Evolutionary conservation across 2,888 invertebrate genomes (phyloP).

Genomic region (Tetropium fuscum): DNA sequence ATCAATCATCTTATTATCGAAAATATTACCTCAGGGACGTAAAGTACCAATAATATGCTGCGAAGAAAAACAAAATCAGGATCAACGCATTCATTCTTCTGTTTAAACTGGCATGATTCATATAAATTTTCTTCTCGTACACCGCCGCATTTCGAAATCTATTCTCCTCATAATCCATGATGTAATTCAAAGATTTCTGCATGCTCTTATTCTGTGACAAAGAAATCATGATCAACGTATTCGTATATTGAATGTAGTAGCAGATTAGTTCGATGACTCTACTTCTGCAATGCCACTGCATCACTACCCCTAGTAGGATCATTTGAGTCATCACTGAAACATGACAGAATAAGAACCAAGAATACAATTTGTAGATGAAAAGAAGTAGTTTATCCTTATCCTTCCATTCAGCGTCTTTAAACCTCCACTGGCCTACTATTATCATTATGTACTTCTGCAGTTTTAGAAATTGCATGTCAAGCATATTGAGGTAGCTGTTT

Average conservation of each 20-base stretch:
- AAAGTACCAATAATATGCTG: neutral
- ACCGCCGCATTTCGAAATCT: neutral
- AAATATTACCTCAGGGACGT: neutral
- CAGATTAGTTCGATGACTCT: constrained; percentile 21
- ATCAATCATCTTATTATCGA: too few relatives aligned
- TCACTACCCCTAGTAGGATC: constrained; percentile 2
- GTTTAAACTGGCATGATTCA: constrained; percentile 21
- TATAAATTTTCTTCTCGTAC: constrained; percentile 21
- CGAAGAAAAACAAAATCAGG: neutral
- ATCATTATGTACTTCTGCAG: constrained; percentile 5
- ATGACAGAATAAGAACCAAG: neutral
- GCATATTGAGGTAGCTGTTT: too few relatives aligned
- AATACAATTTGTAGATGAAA: neutral
- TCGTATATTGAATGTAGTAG: constrained; percentile 26
- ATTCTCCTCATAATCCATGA: constrained; percentile 21
- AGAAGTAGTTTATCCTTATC: neutral
- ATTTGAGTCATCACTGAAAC: constrained; percentile 17
- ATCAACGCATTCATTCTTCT: constrained; percentile 14
- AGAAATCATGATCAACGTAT: constrained; percentile 21
- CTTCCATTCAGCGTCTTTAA: too few relatives aligned
- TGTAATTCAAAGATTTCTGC: constrained; percentile 7
- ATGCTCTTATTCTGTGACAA: constrained; percentile 16
- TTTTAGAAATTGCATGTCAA: too few relatives aligned
- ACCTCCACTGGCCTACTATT: constrained; percentile 27
- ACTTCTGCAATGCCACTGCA: constrained; percentile 18